A percentile compares a stretch with the other conserved stretches of the same genome.
Evolutionary conservation across 2,888 invertebrate genomes (phyloP).

Genomic region (Alviniconcha strummeri): DNA sequence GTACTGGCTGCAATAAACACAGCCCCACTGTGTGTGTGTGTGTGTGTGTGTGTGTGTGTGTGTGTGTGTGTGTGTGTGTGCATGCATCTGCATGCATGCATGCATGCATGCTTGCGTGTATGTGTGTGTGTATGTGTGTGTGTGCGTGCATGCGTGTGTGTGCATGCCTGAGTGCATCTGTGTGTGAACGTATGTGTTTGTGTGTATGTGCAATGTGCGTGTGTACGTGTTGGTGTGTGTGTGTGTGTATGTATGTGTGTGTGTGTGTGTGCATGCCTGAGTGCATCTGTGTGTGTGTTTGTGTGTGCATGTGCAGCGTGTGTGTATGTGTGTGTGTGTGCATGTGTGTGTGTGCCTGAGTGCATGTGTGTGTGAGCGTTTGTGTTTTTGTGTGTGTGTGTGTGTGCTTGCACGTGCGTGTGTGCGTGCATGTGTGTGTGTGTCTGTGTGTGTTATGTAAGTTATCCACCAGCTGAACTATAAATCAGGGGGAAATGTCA

Average conservation of each 20-base stretch:
- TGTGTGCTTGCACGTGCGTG: not conserved
- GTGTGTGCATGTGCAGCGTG: not conserved
- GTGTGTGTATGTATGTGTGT: too few relatives aligned
- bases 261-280: too few relatives aligned
- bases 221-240: not conserved
- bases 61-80: conserved; percentile 13
- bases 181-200: not conserved
- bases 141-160: not conserved
- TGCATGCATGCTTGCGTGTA: not conserved
- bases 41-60: conserved; percentile 13
- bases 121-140: not conserved
- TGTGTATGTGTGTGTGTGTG: not conserved
- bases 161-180: not conserved
- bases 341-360: not conserved
- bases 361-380: not conserved
- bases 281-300: not conserved
- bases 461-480: not conserved
- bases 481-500: too few relatives aligned
- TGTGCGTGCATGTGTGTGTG: not conserved
- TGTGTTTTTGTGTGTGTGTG: not conserved
- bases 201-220: not conserved
- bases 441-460: not conserved
- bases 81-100: not conserved
- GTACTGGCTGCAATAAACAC: not conserved
- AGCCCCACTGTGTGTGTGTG: not conserved